phyloP scores from a whole-genome alignment of 1,140 invertebrate species.

The Hyles euphorbiae region DNA sequence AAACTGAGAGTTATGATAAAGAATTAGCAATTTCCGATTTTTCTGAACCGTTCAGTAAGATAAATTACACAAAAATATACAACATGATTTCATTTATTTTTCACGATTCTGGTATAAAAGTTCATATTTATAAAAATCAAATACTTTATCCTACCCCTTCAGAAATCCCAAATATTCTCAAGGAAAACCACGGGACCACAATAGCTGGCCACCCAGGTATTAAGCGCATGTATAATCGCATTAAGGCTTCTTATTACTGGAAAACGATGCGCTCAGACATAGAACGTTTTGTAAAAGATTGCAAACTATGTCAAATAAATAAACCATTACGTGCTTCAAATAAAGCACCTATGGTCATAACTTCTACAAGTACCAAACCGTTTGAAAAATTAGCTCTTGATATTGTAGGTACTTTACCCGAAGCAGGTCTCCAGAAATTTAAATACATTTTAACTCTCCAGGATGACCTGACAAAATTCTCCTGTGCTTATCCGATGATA shows the following conservation, averaged over 20 bases:
- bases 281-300: no score
- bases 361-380: conserved; percentile 29
- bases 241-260: no score
- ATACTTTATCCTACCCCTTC: conserved; percentile 3
- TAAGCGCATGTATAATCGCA: conserved; percentile 1
- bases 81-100: conserved; percentile 21
- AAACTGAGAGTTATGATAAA: neutral
- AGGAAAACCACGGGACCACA: conserved; percentile 1
- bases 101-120: conserved; percentile 15
- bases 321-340: conserved; percentile 3
- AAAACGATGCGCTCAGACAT: no score
- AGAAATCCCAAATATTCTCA: conserved; percentile 5
- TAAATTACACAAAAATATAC: conserved; percentile 17
- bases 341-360: conserved; percentile 44
- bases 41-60: conserved; percentile 13
- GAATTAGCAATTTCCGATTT: conserved; percentile 17
- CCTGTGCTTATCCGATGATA: conserved; percentile 34
- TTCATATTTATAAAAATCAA: conserved; percentile 3
- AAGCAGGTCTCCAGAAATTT: conserved; percentile 21
- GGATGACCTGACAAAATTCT: conserved; percentile 45
- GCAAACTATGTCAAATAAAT: no score
- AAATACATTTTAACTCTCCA: conserved; percentile 44
- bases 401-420: conserved; percentile 38
- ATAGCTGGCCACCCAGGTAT: neutral
- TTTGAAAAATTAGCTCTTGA: conserved; percentile 21